phyloP scores from a whole-genome alignment of 2,888 invertebrate species.

The Pseudococcus longispinus region DNA sequence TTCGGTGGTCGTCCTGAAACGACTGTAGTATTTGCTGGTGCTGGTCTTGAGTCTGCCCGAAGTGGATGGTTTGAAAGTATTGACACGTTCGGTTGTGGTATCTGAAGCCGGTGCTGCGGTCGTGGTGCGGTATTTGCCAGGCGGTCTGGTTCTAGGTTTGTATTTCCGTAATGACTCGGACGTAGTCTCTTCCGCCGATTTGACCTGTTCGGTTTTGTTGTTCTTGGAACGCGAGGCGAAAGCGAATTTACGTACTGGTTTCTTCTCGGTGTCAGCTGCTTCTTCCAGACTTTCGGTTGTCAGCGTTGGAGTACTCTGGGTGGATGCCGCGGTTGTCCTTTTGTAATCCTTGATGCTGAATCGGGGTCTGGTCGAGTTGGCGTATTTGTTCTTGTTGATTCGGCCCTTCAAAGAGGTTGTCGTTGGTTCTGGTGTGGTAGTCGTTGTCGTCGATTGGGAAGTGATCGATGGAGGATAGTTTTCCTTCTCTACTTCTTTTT shows the following conservation, averaged over 20 bases:
- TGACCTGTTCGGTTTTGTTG: conserved; percentile 60
- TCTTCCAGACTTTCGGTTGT: conserved; percentile 56
- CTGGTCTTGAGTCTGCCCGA: conserved; percentile 59
- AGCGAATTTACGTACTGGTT: conserved; percentile 6
- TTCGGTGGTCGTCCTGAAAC: conserved; percentile 60
- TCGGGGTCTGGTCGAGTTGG: conserved; percentile 68
- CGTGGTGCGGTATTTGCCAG: conserved; percentile 48
- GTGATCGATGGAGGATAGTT: conserved; percentile 44
- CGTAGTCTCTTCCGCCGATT: conserved; percentile 61
- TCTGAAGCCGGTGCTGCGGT: conserved; percentile 58
- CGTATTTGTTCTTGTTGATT: conserved; percentile 59
- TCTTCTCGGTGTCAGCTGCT: conserved; percentile 47
- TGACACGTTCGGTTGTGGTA: conserved; percentile 59
- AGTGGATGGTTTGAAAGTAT: conserved; percentile 47
- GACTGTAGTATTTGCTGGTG: conserved; percentile 61
- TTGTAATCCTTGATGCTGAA: conserved; percentile 80
- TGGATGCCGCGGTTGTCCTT: conserved; percentile 54
- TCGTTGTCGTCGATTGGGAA: conserved; percentile 41
- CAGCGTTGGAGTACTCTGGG: conserved; percentile 60
- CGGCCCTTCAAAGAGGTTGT: conserved; percentile 54
- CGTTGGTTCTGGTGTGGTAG: conserved; percentile 48
- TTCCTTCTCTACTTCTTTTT: conserved; percentile 56
- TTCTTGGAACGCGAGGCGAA: conserved; percentile 23
- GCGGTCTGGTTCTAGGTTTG: conserved; percentile 35
- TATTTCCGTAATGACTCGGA: conserved; percentile 8